Conservation (phyloP, 2,888 invertebrate genomes). For the Drosophila siamana region DNA sequence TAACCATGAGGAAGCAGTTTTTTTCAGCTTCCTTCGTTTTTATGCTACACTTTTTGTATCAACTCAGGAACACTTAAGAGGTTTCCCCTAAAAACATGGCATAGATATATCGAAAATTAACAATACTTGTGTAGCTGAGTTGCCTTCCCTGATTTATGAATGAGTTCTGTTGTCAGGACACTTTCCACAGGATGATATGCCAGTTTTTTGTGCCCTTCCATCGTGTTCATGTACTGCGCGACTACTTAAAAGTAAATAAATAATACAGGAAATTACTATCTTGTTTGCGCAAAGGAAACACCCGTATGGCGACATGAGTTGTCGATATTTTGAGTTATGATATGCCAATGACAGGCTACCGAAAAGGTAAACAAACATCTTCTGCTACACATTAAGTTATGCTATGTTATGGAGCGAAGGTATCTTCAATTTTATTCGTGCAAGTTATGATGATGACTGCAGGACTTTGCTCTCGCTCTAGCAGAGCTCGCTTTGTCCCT, state of each 20-base stretch:
- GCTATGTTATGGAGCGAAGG: not conserved
- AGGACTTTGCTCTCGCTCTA: not conserved
- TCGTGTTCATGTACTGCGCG: constrained; percentile 25
- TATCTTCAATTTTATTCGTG: not conserved
- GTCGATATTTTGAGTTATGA: constrained; percentile 41
- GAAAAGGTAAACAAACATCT: constrained; percentile 38
- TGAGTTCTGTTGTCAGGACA: constrained; percentile 69
- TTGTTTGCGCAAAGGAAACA: constrained; percentile 53
- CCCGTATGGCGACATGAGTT: constrained; percentile 51
- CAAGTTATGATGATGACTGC: constrained; percentile 14
- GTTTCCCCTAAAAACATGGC: constrained; percentile 42
- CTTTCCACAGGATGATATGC: constrained; percentile 55
- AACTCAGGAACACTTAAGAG: constrained; percentile 60
- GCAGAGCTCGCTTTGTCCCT: not conserved
- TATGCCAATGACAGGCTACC: constrained; percentile 60
- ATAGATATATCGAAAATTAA: constrained; percentile 64
- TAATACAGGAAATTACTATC: constrained; percentile 62
- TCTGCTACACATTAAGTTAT: not conserved
- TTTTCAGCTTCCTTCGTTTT: constrained; percentile 26
- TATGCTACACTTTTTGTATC: not conserved
- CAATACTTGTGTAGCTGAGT: constrained; percentile 55
- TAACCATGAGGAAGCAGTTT: constrained; percentile 74
- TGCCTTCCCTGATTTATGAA: constrained; percentile 68
- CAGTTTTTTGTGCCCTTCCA: constrained; percentile 33
- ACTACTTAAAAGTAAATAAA: constrained; percentile 76